These are phyloP conservation scores for Lytechinus pictus DNA, from an alignment of 35 echinoderm and acorn worm genomes.

Conservation along the genomic window DNA sequence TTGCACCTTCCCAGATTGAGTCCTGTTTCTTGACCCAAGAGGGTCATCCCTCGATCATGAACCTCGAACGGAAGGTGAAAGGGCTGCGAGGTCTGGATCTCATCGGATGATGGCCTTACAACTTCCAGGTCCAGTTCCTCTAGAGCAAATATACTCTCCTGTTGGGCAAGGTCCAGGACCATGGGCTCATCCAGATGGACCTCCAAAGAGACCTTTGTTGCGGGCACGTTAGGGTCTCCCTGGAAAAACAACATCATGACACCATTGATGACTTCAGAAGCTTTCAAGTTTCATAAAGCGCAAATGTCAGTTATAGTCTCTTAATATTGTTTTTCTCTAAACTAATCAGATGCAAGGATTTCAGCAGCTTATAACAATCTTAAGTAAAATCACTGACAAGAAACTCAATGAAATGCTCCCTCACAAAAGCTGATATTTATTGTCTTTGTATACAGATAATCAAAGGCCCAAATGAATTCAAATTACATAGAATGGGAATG, in stretches of 20 bases:
- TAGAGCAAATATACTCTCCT: conserved; percentile 60
- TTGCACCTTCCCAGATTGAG: conserved; percentile 61
- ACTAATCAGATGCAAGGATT: no score
- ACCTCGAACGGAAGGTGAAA: conserved; percentile 71
- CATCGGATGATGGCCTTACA: conserved; percentile 7
- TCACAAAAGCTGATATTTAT: no score
- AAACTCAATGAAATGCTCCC: no score
- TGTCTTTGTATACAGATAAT: no score
- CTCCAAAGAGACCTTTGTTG: conserved; percentile 78
- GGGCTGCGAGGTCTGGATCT: conserved; percentile 50
- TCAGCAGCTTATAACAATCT: no score
- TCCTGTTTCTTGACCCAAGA: conserved; percentile 39
- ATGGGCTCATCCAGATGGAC: conserved; percentile 83
- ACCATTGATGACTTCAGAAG: no score
- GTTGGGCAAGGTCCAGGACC: conserved; percentile 66
- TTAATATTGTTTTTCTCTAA: no score
- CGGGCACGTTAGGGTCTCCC: conserved; percentile 98
- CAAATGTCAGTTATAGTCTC: no score
- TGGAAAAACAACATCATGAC: not conserved
- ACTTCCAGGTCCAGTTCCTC: conserved; percentile 54
- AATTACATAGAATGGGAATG: no score
- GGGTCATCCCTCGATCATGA: conserved; percentile 71
- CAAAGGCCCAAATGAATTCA: no score
- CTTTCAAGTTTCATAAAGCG: no score
- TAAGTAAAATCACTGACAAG: no score